Conservation (phyloP, 2,888 invertebrate species). For the Dinocampus coccinellae region DNA sequence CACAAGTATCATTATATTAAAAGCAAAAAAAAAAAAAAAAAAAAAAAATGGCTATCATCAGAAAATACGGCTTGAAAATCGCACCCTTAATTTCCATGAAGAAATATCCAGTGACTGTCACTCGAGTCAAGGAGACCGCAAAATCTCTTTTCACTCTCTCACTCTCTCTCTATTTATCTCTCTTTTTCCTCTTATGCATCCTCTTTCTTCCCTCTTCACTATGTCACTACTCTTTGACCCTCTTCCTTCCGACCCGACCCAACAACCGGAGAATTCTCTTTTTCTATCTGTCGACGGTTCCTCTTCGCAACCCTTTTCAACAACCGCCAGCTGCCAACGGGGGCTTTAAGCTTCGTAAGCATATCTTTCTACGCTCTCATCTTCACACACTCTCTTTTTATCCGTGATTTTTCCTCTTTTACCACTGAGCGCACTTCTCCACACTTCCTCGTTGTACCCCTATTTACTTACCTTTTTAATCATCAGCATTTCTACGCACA, state of each 20-base stretch:
- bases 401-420: background rate
- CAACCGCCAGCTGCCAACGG: constrained; percentile 32
- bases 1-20: background rate
- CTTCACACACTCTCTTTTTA: constrained; percentile 25
- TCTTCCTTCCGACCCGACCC: constrained; percentile 34
- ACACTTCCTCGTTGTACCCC: constrained; percentile 10
- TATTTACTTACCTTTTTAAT: constrained; percentile 25
- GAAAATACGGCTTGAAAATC: constrained; percentile 45
- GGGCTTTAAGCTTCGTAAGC: constrained; percentile 59
- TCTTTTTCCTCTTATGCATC: background rate
- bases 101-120: constrained; percentile 36
- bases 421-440: constrained; percentile 17
- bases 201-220: background rate
- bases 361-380: constrained; percentile 54
- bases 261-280: constrained; percentile 35
- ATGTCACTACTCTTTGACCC: constrained; percentile 30
- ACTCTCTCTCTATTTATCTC: background rate
- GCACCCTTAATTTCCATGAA: constrained; percentile 60
- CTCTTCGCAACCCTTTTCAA: constrained; percentile 41
- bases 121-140: constrained; percentile 37
- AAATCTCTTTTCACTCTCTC: constrained; percentile 35
- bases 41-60: constrained; percentile 21
- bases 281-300: constrained; percentile 28
- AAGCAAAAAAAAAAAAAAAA: background rate
- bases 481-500: constrained; percentile 9